These are phyloP conservation scores for Meloe dianella DNA, from an alignment of 2,888 invertebrate species.

Conservation along the genomic window DNA sequence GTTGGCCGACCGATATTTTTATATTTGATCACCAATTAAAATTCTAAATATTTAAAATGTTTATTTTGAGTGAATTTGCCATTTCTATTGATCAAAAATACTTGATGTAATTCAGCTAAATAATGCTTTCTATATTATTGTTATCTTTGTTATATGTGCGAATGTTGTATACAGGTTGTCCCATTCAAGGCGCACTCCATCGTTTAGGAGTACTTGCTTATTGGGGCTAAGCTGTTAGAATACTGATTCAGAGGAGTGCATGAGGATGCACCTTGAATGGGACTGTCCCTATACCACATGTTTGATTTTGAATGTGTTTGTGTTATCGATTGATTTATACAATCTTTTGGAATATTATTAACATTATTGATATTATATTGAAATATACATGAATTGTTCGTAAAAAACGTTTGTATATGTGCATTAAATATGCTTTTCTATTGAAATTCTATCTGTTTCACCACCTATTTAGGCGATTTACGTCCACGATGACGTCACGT, in stretches of 20 bases:
- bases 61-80: no score
- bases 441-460: conserved; percentile 12
- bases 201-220: no score
- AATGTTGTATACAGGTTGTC: not conserved
- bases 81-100: not conserved
- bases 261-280: not conserved
- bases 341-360: not conserved
- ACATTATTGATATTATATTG: not conserved
- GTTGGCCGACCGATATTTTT: conserved; percentile 9
- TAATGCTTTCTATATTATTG: not conserved
- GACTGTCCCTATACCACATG: not conserved
- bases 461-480: not conserved
- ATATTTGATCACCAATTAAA: not conserved
- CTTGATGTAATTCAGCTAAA: not conserved
- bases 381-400: conserved; percentile 6
- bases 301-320: not conserved
- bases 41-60: not conserved
- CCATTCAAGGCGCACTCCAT: not conserved
- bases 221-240: no score
- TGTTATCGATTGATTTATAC: not conserved
- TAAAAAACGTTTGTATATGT: conserved; percentile 26
- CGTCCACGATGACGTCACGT: no score
- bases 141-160: conserved; percentile 8
- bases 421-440: conserved; percentile 33
- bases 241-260: no score